Evolutionary conservation across 2,113 vertebrate species (phyloP).

Genomic region (Gambusia affinis): DNA sequence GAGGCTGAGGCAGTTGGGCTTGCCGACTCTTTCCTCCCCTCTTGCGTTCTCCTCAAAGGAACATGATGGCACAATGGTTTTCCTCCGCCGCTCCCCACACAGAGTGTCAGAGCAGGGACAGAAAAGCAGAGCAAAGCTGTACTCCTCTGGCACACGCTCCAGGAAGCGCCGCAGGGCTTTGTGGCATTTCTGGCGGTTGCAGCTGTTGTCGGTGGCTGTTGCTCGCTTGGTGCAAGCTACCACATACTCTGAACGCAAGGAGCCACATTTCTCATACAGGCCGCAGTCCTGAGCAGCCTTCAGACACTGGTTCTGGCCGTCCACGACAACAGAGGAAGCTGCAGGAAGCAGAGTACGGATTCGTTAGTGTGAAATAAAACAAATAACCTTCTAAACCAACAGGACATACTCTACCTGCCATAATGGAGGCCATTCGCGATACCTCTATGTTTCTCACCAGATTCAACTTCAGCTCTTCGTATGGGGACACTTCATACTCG

Average conservation of each 20-base stretch:
- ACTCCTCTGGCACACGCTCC: slow-evolving; percentile 88
- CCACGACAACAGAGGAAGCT: slow-evolving; percentile 72
- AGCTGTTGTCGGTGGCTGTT: slow-evolving; percentile 73
- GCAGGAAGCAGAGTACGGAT: not conserved
- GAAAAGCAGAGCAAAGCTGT: slow-evolving; percentile 90
- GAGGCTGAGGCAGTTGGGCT: slow-evolving; percentile 90
- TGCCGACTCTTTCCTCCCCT: slow-evolving; percentile 77
- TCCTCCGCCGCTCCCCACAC: slow-evolving; percentile 91
- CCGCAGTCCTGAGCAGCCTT: slow-evolving; percentile 90
- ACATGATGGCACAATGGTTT: slow-evolving; percentile 94
- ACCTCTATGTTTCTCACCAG: slow-evolving; percentile 85
- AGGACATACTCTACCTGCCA: slow-evolving; percentile 79
- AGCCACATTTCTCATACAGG: slow-evolving; percentile 89
- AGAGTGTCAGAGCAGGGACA: slow-evolving; percentile 89
- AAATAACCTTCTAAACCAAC: not conserved
- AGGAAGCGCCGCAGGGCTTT: slow-evolving; percentile 89
- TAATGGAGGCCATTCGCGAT: slow-evolving; percentile 82
- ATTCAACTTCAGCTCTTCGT: slow-evolving; percentile 84
- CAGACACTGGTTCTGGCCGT: slow-evolving; percentile 89
- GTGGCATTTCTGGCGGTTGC: slow-evolving; percentile 90
- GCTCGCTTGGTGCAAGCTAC: slow-evolving; percentile 85
- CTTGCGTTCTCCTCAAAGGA: slow-evolving; percentile 81
- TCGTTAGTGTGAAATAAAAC: not conserved
- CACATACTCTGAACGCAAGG: slow-evolving; percentile 89
- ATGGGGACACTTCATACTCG: slow-evolving; percentile 86